Evolutionary conservation across 2,888 invertebrate genomes (phyloP), one percentile per base, ranked within the genome.

Genomic region (Tortricodes alternella): DNA sequence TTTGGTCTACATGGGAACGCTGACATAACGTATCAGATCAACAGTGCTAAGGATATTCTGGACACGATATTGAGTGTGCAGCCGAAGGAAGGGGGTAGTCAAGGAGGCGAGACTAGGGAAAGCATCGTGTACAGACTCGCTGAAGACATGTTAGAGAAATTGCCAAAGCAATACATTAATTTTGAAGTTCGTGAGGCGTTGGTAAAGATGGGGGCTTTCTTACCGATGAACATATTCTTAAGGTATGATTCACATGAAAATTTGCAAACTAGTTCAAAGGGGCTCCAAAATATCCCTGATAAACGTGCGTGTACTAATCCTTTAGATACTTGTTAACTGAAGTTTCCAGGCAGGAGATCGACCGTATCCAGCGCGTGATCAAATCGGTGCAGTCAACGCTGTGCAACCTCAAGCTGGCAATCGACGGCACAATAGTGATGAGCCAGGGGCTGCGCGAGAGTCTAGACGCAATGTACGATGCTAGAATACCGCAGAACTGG

Each of bases 371-470:
- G 76, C 93, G 93, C 61, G 98, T 98, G 6, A 95, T 98, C 51
- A 93, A 93, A 69, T 92, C 91, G 3, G 97, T 98, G 0, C 92
- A 94, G 46, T 93, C 93, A 0, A 98, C 98, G 4, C 87, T 99
- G 43, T 94, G 94, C 51, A 97, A 99, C 84, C 91, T 99, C 46
- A 97, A 98, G 80, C 91, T 98, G 61, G 99, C 99, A 9, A 98
- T 99, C 62, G 98, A 99, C 73, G 99, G 99, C 24, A 98, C 98
- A 0, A 98, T 99, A 67, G 96, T 99, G 19, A 99, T 99, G 98
- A 98, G 97, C 73, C 97, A 97, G 75, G 94, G 93, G 16, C 91
- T 99, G 23, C 92, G 96, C 59, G 96, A 96, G 66, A 96, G 98
- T 0, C 88, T 99, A 27, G 98, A 99, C 79, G 96, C 98, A 9